phyloP scores from a whole-genome alignment of 2,888 invertebrate species.

The Andrena marginata region DNA sequence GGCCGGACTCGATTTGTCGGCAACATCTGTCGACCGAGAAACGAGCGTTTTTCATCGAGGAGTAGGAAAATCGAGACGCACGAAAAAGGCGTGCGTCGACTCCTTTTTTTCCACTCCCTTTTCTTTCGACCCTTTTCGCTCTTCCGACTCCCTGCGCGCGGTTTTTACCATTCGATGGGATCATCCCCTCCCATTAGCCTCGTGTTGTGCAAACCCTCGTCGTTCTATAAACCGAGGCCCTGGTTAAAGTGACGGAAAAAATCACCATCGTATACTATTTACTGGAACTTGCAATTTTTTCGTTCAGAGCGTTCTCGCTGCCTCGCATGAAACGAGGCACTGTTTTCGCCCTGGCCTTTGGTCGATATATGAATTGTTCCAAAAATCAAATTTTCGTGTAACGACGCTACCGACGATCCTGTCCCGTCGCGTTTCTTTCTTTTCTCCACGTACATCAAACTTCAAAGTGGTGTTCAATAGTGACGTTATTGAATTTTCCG shows the following conservation, averaged over 20 bases:
- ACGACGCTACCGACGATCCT: background rate
- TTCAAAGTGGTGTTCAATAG: background rate
- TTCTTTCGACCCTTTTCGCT: background rate
- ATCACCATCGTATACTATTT: conserved; percentile 23
- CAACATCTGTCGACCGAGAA: conserved; percentile 59
- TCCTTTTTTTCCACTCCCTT: conserved; percentile 3
- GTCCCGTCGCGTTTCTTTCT: background rate
- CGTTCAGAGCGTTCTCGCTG: too few relatives aligned
- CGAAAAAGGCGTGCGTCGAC: conserved; percentile 41
- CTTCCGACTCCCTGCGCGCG: background rate
- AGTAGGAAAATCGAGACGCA: conserved; percentile 52
- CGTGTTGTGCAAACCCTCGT: conserved; percentile 35
- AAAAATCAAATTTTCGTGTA: background rate
- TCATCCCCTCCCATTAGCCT: conserved; percentile 47
- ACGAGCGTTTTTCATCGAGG: conserved; percentile 11
- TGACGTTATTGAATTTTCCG: too few relatives aligned
- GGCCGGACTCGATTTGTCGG: conserved; percentile 40
- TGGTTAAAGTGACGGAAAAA: conserved; percentile 5
- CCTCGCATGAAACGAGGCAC: background rate
- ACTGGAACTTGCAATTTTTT: background rate
- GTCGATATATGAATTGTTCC: background rate
- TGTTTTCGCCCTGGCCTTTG: background rate
- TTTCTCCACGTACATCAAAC: background rate
- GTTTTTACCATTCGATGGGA: background rate
- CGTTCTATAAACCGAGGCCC: conserved; percentile 33